These are phyloP conservation scores for Sphaeridia pumilis DNA, from an alignment of 2,888 invertebrate genomes.

Conservation along the genomic window DNA sequence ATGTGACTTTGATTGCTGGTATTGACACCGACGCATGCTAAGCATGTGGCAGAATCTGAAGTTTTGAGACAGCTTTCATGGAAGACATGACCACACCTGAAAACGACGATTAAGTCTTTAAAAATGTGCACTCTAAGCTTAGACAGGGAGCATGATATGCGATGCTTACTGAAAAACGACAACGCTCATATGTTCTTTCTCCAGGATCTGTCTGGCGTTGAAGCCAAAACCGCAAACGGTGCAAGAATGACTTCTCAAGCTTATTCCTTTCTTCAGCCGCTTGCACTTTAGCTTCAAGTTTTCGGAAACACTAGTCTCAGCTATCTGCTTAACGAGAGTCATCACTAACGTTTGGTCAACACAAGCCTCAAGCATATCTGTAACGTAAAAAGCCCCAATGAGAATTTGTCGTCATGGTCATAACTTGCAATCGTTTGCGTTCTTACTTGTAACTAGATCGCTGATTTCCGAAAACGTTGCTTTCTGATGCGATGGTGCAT, in stretches of 20 bases:
- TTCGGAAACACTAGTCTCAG: constrained; percentile 57
- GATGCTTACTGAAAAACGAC: constrained; percentile 36
- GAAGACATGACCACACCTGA: constrained; percentile 37
- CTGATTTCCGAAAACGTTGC: constrained; percentile 47
- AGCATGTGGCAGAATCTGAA: constrained; percentile 7
- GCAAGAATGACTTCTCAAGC: constrained; percentile 25
- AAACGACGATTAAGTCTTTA: constrained; percentile 2
- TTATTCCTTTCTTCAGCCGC: constrained; percentile 26
- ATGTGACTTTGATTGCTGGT: constrained; percentile 1
- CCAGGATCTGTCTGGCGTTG: constrained; percentile 10
- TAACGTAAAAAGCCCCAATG: constrained; percentile 37
- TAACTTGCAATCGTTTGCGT: background rate
- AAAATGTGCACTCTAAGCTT: background rate
- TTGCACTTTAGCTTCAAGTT: constrained; percentile 37
- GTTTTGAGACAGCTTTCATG: constrained; percentile 33
- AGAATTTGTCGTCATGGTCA: too few relatives aligned
- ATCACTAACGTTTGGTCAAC: constrained; percentile 61
- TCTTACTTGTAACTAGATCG: constrained; percentile 44
- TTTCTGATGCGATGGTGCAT: constrained; percentile 45
- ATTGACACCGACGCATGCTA: constrained; percentile 7
- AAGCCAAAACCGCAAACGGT: constrained; percentile 24
- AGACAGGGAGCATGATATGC: too few relatives aligned
- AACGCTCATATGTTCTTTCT: constrained; percentile 21
- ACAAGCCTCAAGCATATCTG: constrained; percentile 63
- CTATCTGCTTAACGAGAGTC: constrained; percentile 52